These are phyloP conservation scores for Gambusia yucatana DNA, from an alignment of 2,797 vertebrate species.

Conservation along the genomic window DNA sequence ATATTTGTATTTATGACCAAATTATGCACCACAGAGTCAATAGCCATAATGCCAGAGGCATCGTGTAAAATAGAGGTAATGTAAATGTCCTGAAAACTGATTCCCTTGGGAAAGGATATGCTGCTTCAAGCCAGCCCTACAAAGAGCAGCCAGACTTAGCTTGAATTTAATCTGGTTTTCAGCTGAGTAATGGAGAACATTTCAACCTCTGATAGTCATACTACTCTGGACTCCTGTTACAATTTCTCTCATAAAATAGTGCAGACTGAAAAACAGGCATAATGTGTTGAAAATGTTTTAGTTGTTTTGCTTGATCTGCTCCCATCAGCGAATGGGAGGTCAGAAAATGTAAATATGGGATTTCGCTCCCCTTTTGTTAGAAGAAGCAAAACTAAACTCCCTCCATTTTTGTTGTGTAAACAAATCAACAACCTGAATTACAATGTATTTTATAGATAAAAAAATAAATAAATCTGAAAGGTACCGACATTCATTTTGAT, in stretches of 20 bases:
- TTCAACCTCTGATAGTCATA: constrained; percentile 74
- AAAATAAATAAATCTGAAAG: not conserved
- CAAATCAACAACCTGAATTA: too few species aligned
- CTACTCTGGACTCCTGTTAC: constrained; percentile 51
- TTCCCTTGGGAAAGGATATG: constrained; percentile 53
- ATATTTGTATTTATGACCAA: constrained; percentile 18
- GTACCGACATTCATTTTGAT: not conserved
- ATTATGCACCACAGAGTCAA: constrained; percentile 37
- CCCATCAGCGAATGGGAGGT: not conserved
- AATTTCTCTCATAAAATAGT: constrained; percentile 72
- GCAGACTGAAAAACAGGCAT: constrained; percentile 52
- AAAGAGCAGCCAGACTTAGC: constrained; percentile 70
- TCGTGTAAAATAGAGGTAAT: constrained; percentile 50
- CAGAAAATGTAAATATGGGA: not conserved
- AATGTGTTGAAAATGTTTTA: not conserved
- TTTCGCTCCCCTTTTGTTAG: not conserved
- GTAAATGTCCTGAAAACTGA: constrained; percentile 46
- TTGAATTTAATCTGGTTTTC: constrained; percentile 78
- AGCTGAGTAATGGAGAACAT: constrained; percentile 69
- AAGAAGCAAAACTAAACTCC: not conserved
- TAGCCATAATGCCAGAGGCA: constrained; percentile 42
- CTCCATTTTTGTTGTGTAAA: not conserved
- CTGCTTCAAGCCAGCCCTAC: constrained; percentile 61
- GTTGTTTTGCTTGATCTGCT: not conserved
- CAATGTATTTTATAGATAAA: not conserved